phyloP scores from a whole-genome alignment of 2,113 vertebrate genomes.

The Podarcis muralis region DNA sequence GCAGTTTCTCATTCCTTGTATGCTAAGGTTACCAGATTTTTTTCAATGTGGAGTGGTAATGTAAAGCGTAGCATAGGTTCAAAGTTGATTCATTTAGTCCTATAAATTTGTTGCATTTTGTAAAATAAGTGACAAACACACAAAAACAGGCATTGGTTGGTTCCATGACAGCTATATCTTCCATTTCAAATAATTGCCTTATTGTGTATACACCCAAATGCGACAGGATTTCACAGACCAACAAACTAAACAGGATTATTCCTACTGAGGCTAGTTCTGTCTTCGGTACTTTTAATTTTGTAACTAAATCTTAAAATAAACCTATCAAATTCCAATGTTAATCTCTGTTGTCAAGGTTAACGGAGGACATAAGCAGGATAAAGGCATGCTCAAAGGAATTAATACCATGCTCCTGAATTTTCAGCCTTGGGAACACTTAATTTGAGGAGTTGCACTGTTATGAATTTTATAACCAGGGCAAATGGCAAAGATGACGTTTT shows the following conservation, averaged over 20 bases:
- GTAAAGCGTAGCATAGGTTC: neutral
- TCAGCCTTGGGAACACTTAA: neutral
- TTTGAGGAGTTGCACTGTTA: constrained; percentile 31
- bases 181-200: constrained; percentile 41
- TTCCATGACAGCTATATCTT: constrained; percentile 34
- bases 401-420: constrained; percentile 1
- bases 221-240: constrained; percentile 36
- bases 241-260: constrained; percentile 52
- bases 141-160: neutral
- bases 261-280: constrained; percentile 35
- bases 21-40: no score
- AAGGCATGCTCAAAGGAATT: constrained; percentile 12
- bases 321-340: constrained; percentile 24
- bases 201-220: constrained; percentile 28
- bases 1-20: neutral
- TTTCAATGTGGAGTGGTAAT: neutral
- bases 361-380: constrained; percentile 36
- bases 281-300: constrained; percentile 39
- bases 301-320: constrained; percentile 35
- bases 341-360: constrained; percentile 37
- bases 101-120: neutral
- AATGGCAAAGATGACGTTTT: neutral
- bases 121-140: neutral
- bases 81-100: neutral
- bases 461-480: constrained; percentile 4